phyloP scores from a whole-genome alignment of 2,888 invertebrate species.

The Lepidocyrtoides sp. region DNA sequence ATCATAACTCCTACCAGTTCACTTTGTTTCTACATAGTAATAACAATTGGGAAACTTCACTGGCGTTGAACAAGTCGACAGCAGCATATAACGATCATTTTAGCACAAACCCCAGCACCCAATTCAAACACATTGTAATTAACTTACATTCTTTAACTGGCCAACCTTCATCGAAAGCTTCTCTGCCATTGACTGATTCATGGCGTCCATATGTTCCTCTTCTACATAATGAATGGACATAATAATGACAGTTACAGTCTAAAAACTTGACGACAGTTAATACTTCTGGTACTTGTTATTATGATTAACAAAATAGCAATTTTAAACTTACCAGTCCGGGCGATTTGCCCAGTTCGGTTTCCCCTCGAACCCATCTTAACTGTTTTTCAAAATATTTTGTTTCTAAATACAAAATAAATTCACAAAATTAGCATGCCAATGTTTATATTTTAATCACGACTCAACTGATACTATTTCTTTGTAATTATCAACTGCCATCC shows the following conservation, averaged over 20 bases:
- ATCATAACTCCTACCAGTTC: too few relatives aligned
- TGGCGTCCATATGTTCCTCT: conserved; percentile 83
- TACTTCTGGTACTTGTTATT: too few relatives aligned
- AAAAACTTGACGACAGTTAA: too few relatives aligned
- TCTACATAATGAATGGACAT: conserved; percentile 75
- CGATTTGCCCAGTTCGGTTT: conserved; percentile 41
- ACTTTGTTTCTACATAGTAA: too few relatives aligned
- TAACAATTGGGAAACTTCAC: too few relatives aligned
- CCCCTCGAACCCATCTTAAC: conserved; percentile 54
- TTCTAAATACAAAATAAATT: neutral
- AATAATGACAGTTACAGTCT: too few relatives aligned
- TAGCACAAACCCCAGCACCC: neutral
- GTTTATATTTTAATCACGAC: neutral
- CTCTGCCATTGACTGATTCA: conserved; percentile 84
- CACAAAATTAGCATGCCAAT: neutral
- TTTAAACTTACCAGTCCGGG: conserved; percentile 49
- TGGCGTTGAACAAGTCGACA: too few relatives aligned
- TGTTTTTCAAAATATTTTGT: neutral
- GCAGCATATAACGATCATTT: too few relatives aligned
- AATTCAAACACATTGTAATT: neutral
- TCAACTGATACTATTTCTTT: neutral
- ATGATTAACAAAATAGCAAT: too few relatives aligned
- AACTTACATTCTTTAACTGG: conserved; percentile 84
- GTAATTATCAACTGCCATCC: too few relatives aligned
- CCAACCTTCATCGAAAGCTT: conserved; percentile 84